A percentile compares a stretch with the other conserved stretches of the same genome.
Evolutionary conservation across 2,797 vertebrate species (phyloP).

Genomic region (Cirrhinus mrigala): DNA sequence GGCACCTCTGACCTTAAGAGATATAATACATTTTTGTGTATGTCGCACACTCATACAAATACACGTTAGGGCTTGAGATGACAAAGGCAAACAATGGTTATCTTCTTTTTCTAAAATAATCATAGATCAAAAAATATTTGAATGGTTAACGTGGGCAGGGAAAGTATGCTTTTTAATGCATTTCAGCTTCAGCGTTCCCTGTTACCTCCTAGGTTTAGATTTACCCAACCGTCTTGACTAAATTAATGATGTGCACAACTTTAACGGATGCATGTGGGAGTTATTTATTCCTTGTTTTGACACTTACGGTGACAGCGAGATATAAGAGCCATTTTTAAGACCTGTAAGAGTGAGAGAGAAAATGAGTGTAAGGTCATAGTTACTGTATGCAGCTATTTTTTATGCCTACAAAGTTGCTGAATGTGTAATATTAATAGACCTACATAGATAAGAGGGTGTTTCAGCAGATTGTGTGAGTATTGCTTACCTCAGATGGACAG

Average conservation of each 20-base stretch:
- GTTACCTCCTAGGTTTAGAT: neutral
- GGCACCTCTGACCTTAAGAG: neutral
- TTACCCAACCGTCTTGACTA: conserved; percentile 22
- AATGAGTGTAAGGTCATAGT: conserved; percentile 20
- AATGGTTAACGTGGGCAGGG: neutral
- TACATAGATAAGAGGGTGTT: conserved; percentile 5
- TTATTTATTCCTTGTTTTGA: conserved; percentile 46
- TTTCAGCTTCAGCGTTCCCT: neutral
- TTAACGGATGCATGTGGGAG: conserved; percentile 27
- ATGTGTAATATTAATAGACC: conserved; percentile 16
- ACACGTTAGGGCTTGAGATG: neutral
- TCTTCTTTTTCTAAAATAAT: neutral
- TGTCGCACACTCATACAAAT: neutral
- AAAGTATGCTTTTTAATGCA: neutral
- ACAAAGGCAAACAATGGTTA: neutral
- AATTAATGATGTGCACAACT: conserved; percentile 39
- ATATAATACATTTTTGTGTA: neutral
- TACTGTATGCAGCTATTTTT: conserved; percentile 9
- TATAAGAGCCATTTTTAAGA: conserved; percentile 20
- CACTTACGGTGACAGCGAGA: conserved; percentile 29
- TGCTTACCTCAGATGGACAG: conserved; percentile 35
- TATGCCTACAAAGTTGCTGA: conserved; percentile 30
- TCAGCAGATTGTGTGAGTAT: conserved; percentile 22
- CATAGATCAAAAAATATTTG: neutral
- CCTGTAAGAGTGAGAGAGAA: conserved; percentile 10